phyloP scores from a whole-genome alignment of 1,140 invertebrate genomes.

The Drosophila ironensis region DNA sequence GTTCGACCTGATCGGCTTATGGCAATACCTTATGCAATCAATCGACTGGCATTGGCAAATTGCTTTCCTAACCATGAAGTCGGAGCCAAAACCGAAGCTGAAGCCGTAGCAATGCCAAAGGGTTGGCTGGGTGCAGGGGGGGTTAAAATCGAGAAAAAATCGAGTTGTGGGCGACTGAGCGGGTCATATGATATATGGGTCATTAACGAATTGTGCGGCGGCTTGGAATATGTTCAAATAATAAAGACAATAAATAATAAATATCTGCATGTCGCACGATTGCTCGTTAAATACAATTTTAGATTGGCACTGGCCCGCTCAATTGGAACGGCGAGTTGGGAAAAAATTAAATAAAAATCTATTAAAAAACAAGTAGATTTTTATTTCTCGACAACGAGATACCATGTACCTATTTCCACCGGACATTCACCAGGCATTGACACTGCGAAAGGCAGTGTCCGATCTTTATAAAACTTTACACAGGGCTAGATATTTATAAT shows the following conservation, averaged over 20 bases:
- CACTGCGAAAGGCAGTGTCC: no score
- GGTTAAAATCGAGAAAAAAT: constrained; percentile 18
- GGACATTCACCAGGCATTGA: no score
- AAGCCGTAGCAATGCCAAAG: constrained; percentile 30
- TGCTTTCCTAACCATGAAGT: constrained; percentile 43
- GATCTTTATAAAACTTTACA: no score
- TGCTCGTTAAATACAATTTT: constrained; percentile 9
- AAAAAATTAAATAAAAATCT: constrained; percentile 15
- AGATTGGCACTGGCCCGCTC: constrained; percentile 3
- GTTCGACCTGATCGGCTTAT: constrained; percentile 26
- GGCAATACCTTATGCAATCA: constrained; percentile 50
- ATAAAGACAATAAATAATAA: constrained; percentile 40
- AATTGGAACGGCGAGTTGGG: constrained; percentile 16
- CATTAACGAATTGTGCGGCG: constrained; percentile 55
- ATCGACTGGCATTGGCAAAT: constrained; percentile 50
- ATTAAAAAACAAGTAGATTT: constrained; percentile 4
- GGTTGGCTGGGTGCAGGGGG: background rate
- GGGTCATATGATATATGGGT: constrained; percentile 54
- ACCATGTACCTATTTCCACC: no score
- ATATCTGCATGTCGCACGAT: constrained; percentile 4
- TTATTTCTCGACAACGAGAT: no score
- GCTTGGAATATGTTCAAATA: constrained; percentile 41
- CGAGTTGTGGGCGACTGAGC: constrained; percentile 22
- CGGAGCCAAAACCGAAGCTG: constrained; percentile 4
- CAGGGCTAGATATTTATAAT: no score